Conservation (phyloP, 2,797 vertebrate species). For the Pogoniulus pusillus region DNA sequence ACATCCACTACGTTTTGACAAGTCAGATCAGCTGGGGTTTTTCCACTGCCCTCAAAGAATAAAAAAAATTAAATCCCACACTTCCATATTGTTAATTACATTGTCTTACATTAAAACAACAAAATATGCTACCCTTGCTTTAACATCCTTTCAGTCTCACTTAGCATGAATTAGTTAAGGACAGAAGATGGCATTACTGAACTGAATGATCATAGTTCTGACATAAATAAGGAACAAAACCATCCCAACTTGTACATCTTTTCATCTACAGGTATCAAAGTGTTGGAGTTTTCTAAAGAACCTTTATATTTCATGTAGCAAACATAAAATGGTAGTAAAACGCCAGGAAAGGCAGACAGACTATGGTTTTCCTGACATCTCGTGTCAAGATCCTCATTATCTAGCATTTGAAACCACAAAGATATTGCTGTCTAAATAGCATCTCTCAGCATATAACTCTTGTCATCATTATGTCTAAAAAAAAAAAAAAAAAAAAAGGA, state of each 20-base stretch:
- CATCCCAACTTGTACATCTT: neutral
- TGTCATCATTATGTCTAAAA: neutral
- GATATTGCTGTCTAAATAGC: neutral
- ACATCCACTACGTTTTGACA: neutral
- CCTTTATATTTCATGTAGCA: neutral
- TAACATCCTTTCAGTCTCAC: neutral
- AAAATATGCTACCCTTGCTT: neutral
- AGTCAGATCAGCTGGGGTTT: neutral
- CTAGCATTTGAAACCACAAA: neutral
- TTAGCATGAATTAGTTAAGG: neutral
- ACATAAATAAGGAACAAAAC: neutral
- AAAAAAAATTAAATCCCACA: neutral
- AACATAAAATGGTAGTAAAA: neutral
- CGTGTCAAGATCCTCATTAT: neutral
- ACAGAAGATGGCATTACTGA: neutral
- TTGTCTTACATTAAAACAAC: neutral
- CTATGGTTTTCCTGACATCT: neutral
- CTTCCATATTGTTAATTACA: neutral
- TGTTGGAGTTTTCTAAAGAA: neutral
- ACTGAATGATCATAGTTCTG: neutral
- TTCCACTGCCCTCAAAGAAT: neutral
- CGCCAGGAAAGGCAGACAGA: neutral
- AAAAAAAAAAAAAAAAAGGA: neutral
- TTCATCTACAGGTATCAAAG: neutral
- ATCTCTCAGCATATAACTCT: neutral